phyloP scores from a whole-genome alignment of 2,113 vertebrate genomes.

The Rhombomys opimus region DNA sequence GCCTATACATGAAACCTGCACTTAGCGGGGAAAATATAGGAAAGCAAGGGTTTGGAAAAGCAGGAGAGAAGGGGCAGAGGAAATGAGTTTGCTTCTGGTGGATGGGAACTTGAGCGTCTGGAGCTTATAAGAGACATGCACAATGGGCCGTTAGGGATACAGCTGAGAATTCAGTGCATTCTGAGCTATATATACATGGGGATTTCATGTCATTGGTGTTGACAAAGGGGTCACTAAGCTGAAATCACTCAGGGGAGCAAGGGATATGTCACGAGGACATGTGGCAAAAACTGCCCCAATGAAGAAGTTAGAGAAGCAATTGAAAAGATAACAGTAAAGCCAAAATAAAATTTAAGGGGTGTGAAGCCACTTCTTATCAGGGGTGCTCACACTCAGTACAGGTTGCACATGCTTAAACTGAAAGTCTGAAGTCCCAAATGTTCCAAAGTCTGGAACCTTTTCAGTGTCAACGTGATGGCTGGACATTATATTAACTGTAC shows the following conservation, averaged over 20 bases:
- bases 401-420: neutral
- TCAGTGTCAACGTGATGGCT: neutral
- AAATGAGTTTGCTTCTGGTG: neutral
- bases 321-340: neutral
- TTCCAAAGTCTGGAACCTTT: neutral
- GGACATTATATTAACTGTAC: neutral
- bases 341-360: neutral
- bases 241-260: neutral
- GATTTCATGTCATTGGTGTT: neutral
- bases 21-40: neutral
- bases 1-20: no score
- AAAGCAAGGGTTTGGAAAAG: neutral
- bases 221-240: neutral
- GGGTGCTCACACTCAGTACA: neutral
- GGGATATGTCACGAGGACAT: neutral
- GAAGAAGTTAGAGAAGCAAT: neutral
- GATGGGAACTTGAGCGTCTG: neutral
- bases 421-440: neutral
- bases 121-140: neutral
- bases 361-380: neutral
- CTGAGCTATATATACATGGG: neutral
- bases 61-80: neutral
- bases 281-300: neutral
- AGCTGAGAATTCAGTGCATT: neutral
- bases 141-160: accelerated